Conservation (phyloP, 2,113 vertebrate genomes). For the cattle (Bos taurus) region ARS-UCD2.0 NC_037335.1:46728001-46728500, state of each 20-base stretch:
- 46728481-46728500: not conserved
- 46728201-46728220: not conserved
- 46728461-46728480: not conserved
- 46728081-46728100: not conserved
- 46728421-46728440: not conserved
- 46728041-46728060: not conserved
- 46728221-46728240: not conserved
- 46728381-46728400: not conserved
- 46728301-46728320: not conserved
- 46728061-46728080: slow-evolving; percentile 13
- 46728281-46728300: not conserved
- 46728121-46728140: not conserved
- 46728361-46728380: not conserved
- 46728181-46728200: not conserved
- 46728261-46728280: not conserved
- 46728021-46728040: not conserved
- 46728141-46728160: not conserved
- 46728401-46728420: not conserved
- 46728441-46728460: not conserved
- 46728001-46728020: not conserved
- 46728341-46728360: not conserved
- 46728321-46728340: slow-evolving; percentile 6
- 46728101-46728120: slow-evolving; percentile 16
- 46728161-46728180: slow-evolving; percentile 1
- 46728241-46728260: not conserved